Conservation (phyloP, 2,888 invertebrate species). For the Neoscelio sp. region DNA sequence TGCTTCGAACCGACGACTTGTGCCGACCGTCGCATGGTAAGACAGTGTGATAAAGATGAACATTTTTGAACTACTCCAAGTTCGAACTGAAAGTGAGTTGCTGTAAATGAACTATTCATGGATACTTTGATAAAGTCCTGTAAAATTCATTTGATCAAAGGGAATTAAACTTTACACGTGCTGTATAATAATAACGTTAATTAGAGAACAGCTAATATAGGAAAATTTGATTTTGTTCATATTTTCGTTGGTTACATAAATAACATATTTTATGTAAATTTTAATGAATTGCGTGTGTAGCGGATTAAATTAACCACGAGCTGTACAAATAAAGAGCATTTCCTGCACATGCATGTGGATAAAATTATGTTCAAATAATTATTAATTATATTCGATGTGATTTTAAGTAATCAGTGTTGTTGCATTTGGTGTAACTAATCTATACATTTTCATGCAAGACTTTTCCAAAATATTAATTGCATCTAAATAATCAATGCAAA, state of each 20-base stretch:
- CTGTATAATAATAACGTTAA: constrained; percentile 25
- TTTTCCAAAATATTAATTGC: too few species aligned
- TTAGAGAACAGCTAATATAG: constrained; percentile 21
- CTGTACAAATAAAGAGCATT: constrained; percentile 27
- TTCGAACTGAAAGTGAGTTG: constrained; percentile 14
- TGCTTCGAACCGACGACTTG: constrained; percentile 68
- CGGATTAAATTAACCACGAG: constrained; percentile 32
- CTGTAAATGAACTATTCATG: constrained; percentile 38
- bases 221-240: constrained; percentile 31
- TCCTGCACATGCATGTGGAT: not conserved
- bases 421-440: not conserved
- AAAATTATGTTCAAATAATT: constrained; percentile 33
- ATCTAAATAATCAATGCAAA: not conserved
- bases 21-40: constrained; percentile 8
- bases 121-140: constrained; percentile 32
- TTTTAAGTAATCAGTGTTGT: constrained; percentile 2
- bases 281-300: constrained; percentile 18
- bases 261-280: constrained; percentile 33
- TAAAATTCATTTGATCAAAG: constrained; percentile 21
- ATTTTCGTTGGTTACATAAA: constrained; percentile 32
- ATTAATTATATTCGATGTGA: constrained; percentile 16
- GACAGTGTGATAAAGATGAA: constrained; percentile 17
- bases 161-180: constrained; percentile 7
- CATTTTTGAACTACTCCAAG: constrained; percentile 18
- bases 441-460: too few species aligned